Evolutionary conservation across 2,113 vertebrate genomes (phyloP), one percentile per base, ranked within the genome.

Genomic region (Aythya baeri): DNA sequence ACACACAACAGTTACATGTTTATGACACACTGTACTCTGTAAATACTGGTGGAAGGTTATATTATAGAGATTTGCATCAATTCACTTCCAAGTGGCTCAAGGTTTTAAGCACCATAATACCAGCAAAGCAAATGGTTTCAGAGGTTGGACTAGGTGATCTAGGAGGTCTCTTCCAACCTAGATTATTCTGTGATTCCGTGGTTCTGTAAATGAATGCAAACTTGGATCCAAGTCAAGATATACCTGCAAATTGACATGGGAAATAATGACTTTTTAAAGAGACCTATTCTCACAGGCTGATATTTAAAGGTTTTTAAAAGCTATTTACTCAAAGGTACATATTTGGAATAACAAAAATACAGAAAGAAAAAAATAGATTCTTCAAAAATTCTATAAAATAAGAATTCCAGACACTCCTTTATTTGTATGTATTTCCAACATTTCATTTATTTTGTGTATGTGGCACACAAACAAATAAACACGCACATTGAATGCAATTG

Each of bases 371-470:
- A 89, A 20, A 11, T 81, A 67, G 25, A 78, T 61, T 58, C 52
- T 86, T 31, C 44, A 59, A 83, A 75, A 61, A 65, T 8, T 77
- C 52, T 38, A 44, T 11, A 70, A 75, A 34, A 58, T 16, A 65
- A 67, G 63, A 15, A 1, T 1, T 68, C 29, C 5, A 54, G 17
- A 82, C 61, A 67, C 41, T 57, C 26, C 26, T 61, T 27, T 82
- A 92, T 36, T 38, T 34, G 17, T 54, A 44, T 25, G 72, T 88
- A 11, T 81, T 94, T 86, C 61, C 67, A 81, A 32, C 4, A 32
- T 71, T 78, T 49, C 13, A 61, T 94, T 90, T 95, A 41, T 91
- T 95, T 93, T 88, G 61, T 65, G 32, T 15, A 34, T 72, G 34
- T 62, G 80, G 83, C 31, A 86, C 59, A 75, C 29, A 72, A 93